Base-by-base conservation (phyloP, 1,140 invertebrate genomes). In the Ylistrum balloti region DNA sequence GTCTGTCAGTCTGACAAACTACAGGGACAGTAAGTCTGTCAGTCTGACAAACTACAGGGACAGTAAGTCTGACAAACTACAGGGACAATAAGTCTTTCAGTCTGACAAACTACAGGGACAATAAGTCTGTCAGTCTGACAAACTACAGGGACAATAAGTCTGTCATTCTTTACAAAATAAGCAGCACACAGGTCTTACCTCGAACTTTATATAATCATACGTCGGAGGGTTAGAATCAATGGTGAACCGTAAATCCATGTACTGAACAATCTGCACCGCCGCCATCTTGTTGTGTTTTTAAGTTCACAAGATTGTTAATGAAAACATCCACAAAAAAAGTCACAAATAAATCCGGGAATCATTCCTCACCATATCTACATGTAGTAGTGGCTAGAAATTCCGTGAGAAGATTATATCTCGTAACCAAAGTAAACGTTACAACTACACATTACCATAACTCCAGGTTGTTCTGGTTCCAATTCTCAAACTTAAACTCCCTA, bases 181-280 rank as follows among this genome's bases (percentile, higher is more conserved):
- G n/a, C n/a, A 45, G 17, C 9, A 15, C 10, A 13, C 17, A 17
- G 20, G 33, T 41, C 90, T 89, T 91, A 93, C 93, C 93, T 94
- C 90, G 85, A 91, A 92, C n/a, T 90, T 85, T 17, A 93, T 89
- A 87, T 93, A 92, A 41, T 93, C 91, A 89, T 93, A 95, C 0
- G 93, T 89, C 0, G 94, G 94, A n/a, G 94, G 93, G 85, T 93
- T 93, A 28, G 92, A 93, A 89, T 95, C 94, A 89, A 95, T 94
- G 9, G 94, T 91, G 33, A 92, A 90, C 45, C 94, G 91, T 38
- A 95, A 90, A 86, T 95, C 94, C 91, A 94, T 93, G 38, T 95
- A 95, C 90, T 94, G 93, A 9, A 94, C 93, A 33, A 95, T 33
- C 86, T 95, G 93, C 0, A 93, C 93, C 17, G 94, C 92, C n/a